Percentiles rank a stretch among this genome's conserved stretches.
phyloP scores from a whole-genome alignment of 1,140 invertebrate species.

The Acromyrmex charruanus region DNA sequence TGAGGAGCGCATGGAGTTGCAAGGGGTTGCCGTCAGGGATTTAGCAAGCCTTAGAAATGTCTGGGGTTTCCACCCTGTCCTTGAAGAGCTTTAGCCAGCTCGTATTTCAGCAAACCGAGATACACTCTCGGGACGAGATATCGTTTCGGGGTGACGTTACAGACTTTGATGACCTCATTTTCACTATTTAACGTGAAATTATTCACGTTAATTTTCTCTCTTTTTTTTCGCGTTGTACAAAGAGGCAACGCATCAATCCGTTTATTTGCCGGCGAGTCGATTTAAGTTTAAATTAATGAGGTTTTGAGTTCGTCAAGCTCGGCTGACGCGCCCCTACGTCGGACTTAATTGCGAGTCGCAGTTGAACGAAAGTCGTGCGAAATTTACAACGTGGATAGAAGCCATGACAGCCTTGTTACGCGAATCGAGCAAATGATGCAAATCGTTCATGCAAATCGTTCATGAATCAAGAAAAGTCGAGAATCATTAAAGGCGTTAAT shows the following conservation, averaged over 20 bases:
- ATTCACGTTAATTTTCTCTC: conserved; percentile 38
- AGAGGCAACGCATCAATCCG: not conserved
- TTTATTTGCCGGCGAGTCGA: conserved; percentile 11
- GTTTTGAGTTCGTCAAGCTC: conserved; percentile 13
- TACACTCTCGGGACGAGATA: conserved; percentile 22
- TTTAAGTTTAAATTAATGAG: conserved; percentile 47
- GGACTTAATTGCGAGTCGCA: conserved; percentile 31
- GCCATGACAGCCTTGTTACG: not conserved
- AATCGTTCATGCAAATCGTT: not conserved
- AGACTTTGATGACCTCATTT: conserved; percentile 28
- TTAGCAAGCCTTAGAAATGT: conserved; percentile 35
- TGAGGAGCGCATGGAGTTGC: not conserved
- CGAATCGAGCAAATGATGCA: not conserved
- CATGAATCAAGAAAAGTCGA: too few relatives aligned
- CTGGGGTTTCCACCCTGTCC: not conserved
- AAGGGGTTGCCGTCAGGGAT: conserved; percentile 1
- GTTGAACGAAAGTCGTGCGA: not conserved
- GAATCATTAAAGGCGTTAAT: not conserved
- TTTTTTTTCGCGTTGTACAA: not conserved
- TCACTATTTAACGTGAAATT: conserved; percentile 20
- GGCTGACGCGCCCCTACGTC: not conserved
- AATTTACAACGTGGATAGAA: not conserved
- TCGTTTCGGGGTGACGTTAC: conserved; percentile 14
- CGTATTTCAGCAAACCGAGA: conserved; percentile 24
- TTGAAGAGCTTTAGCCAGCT: conserved; percentile 18